Evolutionary conservation across 2,113 vertebrate genomes (phyloP).

Genomic region (Oenanthe melanoleuca): DNA sequence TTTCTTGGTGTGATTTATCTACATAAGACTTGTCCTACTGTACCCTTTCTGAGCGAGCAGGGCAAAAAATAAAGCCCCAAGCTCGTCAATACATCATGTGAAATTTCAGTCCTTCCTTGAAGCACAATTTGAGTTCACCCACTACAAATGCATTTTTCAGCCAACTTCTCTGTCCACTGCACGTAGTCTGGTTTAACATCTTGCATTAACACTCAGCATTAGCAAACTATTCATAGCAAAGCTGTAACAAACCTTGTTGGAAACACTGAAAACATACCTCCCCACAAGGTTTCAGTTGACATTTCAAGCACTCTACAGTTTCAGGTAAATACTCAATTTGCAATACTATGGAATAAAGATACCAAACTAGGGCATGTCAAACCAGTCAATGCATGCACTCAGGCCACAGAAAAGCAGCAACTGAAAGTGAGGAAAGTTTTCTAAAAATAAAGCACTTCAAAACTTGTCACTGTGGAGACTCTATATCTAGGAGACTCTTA

Average conservation of each 20-base stretch:
- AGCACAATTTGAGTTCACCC: background rate
- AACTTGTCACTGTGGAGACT: background rate
- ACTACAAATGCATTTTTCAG: background rate
- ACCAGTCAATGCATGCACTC: background rate
- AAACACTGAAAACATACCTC: background rate
- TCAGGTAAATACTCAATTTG: background rate
- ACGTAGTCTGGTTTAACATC: background rate
- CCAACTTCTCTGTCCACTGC: background rate
- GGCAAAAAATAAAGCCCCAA: background rate
- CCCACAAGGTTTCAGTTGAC: background rate
- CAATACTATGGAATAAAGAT: background rate
- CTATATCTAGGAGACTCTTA: background rate
- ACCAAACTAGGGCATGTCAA: background rate
- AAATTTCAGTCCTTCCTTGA: background rate
- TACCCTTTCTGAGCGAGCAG: background rate
- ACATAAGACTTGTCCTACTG: background rate
- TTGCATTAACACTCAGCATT: background rate
- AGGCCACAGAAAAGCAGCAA: background rate
- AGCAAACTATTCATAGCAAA: background rate
- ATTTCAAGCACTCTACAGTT: background rate
- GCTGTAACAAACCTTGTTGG: background rate
- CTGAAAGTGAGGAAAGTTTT: background rate
- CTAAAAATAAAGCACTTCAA: background rate
- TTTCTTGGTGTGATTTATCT: background rate
- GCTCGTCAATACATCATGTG: background rate